Conservation (phyloP, 1,140 invertebrate species). For the Drosophila obscura region DNA sequence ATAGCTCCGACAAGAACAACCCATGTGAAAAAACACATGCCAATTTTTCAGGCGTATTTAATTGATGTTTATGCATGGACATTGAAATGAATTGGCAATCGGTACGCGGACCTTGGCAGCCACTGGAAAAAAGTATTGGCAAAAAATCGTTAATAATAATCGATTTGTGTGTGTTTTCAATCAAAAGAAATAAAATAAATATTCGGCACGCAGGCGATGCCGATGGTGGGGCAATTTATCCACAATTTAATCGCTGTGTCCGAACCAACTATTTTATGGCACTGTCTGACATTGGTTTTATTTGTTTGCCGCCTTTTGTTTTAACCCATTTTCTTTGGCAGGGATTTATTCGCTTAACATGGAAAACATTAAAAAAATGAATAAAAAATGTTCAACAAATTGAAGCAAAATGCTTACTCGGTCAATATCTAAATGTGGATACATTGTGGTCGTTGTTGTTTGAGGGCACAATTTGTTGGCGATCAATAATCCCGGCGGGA, state of each 20-base stretch:
- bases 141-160: slow-evolving; percentile 78
- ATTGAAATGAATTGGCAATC: slow-evolving; percentile 66
- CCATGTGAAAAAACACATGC: slow-evolving; percentile 43
- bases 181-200: slow-evolving; percentile 55
- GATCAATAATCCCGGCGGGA: too few relatives aligned
- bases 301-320: slow-evolving; percentile 6
- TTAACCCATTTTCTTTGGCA: slow-evolving; percentile 35
- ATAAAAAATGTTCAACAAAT: slow-evolving; percentile 39
- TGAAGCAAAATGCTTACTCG: slow-evolving; percentile 48
- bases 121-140: slow-evolving; percentile 47
- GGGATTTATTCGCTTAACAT: slow-evolving; percentile 56
- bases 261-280: slow-evolving; percentile 44
- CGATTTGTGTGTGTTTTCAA: slow-evolving; percentile 72
- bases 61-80: slow-evolving; percentile 74
- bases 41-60: slow-evolving; percentile 63
- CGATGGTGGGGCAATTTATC: slow-evolving; percentile 23
- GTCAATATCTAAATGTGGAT: slow-evolving; percentile 58
- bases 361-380: slow-evolving; percentile 26
- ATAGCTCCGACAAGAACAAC: slow-evolving; percentile 7
- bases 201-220: slow-evolving; percentile 29
- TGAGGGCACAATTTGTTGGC: slow-evolving; percentile 29
- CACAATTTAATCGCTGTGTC: slow-evolving; percentile 67
- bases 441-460: slow-evolving; percentile 12
- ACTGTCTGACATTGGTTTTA: slow-evolving; percentile 32
- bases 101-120: slow-evolving; percentile 13